Conservation (phyloP, 2,797 vertebrate species). For the Novumbra hubbsi region DNA sequence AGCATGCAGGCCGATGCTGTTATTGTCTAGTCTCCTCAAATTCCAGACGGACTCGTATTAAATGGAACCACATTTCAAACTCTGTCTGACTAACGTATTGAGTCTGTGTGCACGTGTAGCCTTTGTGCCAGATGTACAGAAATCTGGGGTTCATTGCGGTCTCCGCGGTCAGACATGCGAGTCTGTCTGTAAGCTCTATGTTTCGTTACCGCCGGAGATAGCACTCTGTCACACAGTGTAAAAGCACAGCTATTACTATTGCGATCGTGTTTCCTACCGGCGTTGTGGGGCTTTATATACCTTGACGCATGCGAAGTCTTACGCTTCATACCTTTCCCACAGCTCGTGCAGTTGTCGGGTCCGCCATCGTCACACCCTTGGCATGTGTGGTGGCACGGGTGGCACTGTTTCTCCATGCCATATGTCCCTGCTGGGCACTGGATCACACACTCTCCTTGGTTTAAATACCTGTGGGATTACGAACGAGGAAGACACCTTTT, state of each 20-base stretch:
- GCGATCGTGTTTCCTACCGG: background rate
- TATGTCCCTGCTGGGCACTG: conserved; percentile 70
- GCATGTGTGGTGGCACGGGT: conserved; percentile 76
- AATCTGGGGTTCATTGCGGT: background rate
- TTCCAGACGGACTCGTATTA: conserved; percentile 36
- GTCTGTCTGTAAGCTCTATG: background rate
- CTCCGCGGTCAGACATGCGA: background rate
- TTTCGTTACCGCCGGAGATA: background rate
- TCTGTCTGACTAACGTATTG: background rate
- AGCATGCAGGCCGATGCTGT: background rate
- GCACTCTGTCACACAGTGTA: background rate
- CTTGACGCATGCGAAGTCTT: background rate
- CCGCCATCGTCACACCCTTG: conserved; percentile 68
- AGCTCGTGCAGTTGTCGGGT: conserved; percentile 70
- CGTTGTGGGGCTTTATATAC: background rate
- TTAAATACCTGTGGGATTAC: conserved; percentile 65
- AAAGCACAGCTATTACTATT: background rate
- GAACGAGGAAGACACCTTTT: background rate
- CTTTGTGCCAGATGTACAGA: background rate
- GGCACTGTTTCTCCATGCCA: conserved; percentile 64
- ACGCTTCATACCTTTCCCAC: conserved; percentile 63
- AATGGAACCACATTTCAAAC: conserved; percentile 58
- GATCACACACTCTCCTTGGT: conserved; percentile 63
- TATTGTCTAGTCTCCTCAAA: conserved; percentile 9
- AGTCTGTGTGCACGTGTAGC: background rate